Base-by-base conservation (phyloP, 2,797 vertebrate genomes). In the Coregonus suidteri region DNA sequence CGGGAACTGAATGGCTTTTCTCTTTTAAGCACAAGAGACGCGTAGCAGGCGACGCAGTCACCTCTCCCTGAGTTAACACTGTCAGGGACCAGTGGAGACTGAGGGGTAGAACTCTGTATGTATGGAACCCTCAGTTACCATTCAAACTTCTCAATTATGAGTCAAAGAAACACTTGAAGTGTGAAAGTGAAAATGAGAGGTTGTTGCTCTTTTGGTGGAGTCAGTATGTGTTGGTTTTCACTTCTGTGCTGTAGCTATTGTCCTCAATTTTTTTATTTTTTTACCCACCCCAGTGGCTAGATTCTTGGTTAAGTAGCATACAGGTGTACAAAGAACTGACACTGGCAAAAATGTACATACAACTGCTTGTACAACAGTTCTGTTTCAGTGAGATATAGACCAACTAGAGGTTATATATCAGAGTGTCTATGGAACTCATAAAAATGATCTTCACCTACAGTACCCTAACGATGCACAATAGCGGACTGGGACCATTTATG, bases 1-100 rank as follows among this genome's bases (percentile, higher is more conserved):
- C 65, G 34, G 72, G 72, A 83, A 76, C 80, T 74, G 85, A 86
- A 82, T 74, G 81, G 81, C 79, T 81, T 85, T 87, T 88, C 90
- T 79, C 79, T n/a, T 62, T n/a, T 75, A 86, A 85, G 76, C 5
- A 18, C 74, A 35, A 74, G 76, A 80, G 83, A 87, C 83, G 31
- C n/a, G 16, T 54, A 73, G 79, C 75, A 59, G 80, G 59, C 78
- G 68, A 76, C 79, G 25, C 73, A 77, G 83, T 77, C 80, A 64
- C 82, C 77, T 82, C 81, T 82, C 70, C 56, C 69, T 66, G 35
- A 56, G 81, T 80, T 80, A 85, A 86, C 83, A 77, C 53, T 52
- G 75, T 84, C 81, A 76, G 77, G 74, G 67, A 16, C 54, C 76
- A 71, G 77, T 2, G 18, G 78, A 83, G 79, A 35, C 14, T 16